Evolutionary conservation across 1,140 invertebrate genomes (phyloP).

Genomic region (Anastrepha obliqua): DNA sequence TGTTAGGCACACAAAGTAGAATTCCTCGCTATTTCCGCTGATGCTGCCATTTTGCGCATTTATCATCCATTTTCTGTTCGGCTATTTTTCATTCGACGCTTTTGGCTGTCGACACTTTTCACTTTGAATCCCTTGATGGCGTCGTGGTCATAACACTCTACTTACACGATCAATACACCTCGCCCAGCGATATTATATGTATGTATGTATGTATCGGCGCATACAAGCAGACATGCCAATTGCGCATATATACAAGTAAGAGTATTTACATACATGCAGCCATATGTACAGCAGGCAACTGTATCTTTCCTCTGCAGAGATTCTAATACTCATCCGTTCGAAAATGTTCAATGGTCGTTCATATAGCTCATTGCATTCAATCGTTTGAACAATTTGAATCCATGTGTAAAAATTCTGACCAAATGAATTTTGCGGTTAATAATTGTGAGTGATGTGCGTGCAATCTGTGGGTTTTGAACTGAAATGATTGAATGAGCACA

Average conservation of each 20-base stretch:
- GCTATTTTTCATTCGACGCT: conserved; percentile 49
- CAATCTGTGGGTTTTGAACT: conserved; percentile 37
- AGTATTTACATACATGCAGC: conserved; percentile 11
- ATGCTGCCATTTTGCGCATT: conserved; percentile 41
- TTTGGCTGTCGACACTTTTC: conserved; percentile 50
- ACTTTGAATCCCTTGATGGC: conserved; percentile 39
- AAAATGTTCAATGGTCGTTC: conserved; percentile 46
- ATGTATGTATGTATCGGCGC: neutral
- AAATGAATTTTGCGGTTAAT: conserved; percentile 52
- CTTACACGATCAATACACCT: conserved; percentile 44
- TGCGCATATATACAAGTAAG: neutral
- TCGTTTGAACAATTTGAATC: conserved; percentile 50
- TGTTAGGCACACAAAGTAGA: conserved; percentile 28
- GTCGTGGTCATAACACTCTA: conserved; percentile 42
- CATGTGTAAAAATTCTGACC: conserved; percentile 53
- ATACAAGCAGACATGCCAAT: neutral
- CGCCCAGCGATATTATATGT: neutral
- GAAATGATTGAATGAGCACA: conserved; percentile 44
- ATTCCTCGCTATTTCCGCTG: conserved; percentile 44
- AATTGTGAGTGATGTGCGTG: conserved; percentile 39
- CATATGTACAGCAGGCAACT: conserved; percentile 41
- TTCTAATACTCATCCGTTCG: conserved; percentile 37
- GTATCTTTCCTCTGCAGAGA: neutral
- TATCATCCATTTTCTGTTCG: conserved; percentile 42
- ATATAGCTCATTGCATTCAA: conserved; percentile 52